These are phyloP conservation scores for Kryptopterus vitreolus DNA, from an alignment of 2,797 vertebrate species.

Conservation along the genomic window DNA sequence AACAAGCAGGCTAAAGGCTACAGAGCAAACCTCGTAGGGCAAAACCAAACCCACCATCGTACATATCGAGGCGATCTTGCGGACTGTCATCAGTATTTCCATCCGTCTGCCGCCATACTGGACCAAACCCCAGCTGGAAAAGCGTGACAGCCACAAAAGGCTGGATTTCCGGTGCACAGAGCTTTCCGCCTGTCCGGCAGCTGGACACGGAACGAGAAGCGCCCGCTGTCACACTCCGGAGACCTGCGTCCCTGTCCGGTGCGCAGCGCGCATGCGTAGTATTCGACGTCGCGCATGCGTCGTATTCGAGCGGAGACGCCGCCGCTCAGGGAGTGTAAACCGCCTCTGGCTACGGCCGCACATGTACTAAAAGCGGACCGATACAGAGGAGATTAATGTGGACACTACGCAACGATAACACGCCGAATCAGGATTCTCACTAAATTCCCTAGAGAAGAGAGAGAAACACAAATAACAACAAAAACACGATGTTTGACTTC, in stretches of 20 bases:
- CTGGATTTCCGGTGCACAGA: slow-evolving; percentile 68
- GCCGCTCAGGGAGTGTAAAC: not conserved
- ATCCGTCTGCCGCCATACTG: slow-evolving; percentile 86
- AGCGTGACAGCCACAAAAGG: slow-evolving; percentile 74
- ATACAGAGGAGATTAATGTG: too few species aligned
- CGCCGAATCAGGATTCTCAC: too few species aligned
- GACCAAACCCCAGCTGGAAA: slow-evolving; percentile 77
- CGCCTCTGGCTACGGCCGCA: too few species aligned
- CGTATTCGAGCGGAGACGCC: not conserved
- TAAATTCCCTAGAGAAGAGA: too few species aligned
- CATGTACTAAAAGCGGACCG: too few species aligned
- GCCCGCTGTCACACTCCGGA: slow-evolving; percentile 50
- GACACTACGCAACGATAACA: too few species aligned
- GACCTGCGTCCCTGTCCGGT: not conserved
- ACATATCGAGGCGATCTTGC: slow-evolving; percentile 96
- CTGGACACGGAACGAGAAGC: slow-evolving; percentile 57
- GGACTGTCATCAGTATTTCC: slow-evolving; percentile 94
- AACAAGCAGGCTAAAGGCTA: slow-evolving; percentile 4
- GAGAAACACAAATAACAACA: too few species aligned
- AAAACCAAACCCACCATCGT: slow-evolving; percentile 83
- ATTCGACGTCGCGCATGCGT: not conserved
- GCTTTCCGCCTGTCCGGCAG: slow-evolving; percentile 55
- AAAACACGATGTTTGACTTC: too few species aligned
- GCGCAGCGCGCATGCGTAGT: slow-evolving; percentile 10
- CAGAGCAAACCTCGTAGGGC: not conserved